Base-by-base conservation (phyloP, 2,888 invertebrate species). In the Campoplex nolae region DNA sequence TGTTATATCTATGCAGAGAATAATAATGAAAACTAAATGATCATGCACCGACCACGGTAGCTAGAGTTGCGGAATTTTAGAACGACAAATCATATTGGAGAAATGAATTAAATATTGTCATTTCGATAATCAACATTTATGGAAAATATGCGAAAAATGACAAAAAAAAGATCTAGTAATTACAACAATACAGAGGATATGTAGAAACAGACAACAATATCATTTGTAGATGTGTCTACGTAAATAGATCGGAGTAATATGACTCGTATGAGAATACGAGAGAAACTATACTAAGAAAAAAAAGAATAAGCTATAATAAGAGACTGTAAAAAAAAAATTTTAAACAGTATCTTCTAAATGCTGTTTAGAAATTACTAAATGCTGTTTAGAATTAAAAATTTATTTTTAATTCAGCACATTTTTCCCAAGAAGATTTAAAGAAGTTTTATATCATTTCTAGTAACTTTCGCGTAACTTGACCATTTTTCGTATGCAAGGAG, bases 401-500 rank as follows among this genome's bases (percentile, higher is more conserved):
- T 32, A 48, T 71, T 48, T 71, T 18, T 8, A 16, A 71, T 71
- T 18, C 32, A 32, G 32, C 32, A 32, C 6, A 18, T 51, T 48
- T 48, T 3, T 13, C 28, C 48, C 13, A 9, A 7, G 42, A 35
- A 32, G 35, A n/a, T 42, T 80, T 42, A 35, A 68, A 54, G 51
- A 78, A 67, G 62, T 51, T 71, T 32, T 58, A 81, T 48, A 68
- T 74, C 54, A 77, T 82, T 82, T 78, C 77, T 74, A 58, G 73
- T 42, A 79, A 48, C 51, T 76, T 74, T 42, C 58, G 18, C 54
- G 54, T 67, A 84, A 78, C 68, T 42, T 62, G 45, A 54, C 70
- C 51, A 81, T 86, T 83, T 81, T 84, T 86, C 77, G 81, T 71
- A 79, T 75, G 48, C 80, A 42, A 42, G 35, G 62, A 35, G 45